Evolutionary conservation across 1,140 invertebrate genomes (phyloP).

Genomic region (roundworm (Caenorhabditis elegans)): WBcel235 BX284603.4:10990501-10991000

Average conservation of each 20-base stretch:
- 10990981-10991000: slow-evolving; percentile 1
- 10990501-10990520: too few species aligned
- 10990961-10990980: not conserved
- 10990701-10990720: too few species aligned
- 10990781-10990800: not conserved
- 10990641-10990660: too few species aligned
- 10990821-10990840: not conserved
- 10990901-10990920: not conserved
- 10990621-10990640: too few species aligned
- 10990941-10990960: not conserved
- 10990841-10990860: not conserved
- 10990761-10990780: not conserved
- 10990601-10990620: too few species aligned
- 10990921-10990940: not conserved
- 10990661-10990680: too few species aligned
- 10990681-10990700: too few species aligned
- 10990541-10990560: too few species aligned
- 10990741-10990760: not conserved
- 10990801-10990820: not conserved
- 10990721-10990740: not conserved
- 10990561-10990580: too few species aligned
- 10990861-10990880: not conserved
- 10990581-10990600: too few species aligned
- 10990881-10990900: not conserved
- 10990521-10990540: too few species aligned